Base-by-base conservation (phyloP, 1,140 invertebrate species). In the Brachionus rotundiformis region DNA sequence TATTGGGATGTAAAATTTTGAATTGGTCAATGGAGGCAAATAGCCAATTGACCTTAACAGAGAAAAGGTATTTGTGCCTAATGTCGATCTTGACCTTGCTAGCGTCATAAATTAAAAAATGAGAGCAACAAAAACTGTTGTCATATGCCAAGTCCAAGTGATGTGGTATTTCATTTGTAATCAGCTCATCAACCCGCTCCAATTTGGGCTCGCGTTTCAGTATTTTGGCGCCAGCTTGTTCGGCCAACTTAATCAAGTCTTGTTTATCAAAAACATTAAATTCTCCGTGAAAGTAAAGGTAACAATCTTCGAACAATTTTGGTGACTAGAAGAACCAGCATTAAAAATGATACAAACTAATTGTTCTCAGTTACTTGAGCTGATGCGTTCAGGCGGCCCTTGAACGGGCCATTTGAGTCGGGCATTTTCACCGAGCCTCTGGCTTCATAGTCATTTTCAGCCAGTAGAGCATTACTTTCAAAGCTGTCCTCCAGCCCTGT, bases 241-340 rank as follows among this genome's bases (percentile, higher is more conserved):
- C 33, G 23, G 59, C 59, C n/a, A 79, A 25, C 31, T 33, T 63
- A 27, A 54, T 79, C 36, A 79, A 59, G 33, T 79, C 47, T 63
- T 61, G 29, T 19, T 79, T 79, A 13, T 79, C 76, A 59, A 79
- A 79, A 7, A 63, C 76, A 23, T 59, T 63, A 41, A 79, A 79
- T 19, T 79, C 76, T 25, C 76, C 76, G 19, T 79, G 25, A 54
- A 79, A 79, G 31, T 79, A 79, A 63, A 79, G 27, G 6, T 29
- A 13, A 39, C 76, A 79, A 8, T 79, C 76, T 79, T 79, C 76
- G 29, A 79, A 79, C 29, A 79, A 79, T 79, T 79, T 79, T 5
- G 76, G 76, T 59, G 29, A 79, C 76, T 79, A 36, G 3, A 1
- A 39, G 8, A 31, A 13, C 10, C 6, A 16, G 47, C 0, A 11